phyloP scores from a whole-genome alignment of 23 tunicate species.

The Styela plicata region DNA sequence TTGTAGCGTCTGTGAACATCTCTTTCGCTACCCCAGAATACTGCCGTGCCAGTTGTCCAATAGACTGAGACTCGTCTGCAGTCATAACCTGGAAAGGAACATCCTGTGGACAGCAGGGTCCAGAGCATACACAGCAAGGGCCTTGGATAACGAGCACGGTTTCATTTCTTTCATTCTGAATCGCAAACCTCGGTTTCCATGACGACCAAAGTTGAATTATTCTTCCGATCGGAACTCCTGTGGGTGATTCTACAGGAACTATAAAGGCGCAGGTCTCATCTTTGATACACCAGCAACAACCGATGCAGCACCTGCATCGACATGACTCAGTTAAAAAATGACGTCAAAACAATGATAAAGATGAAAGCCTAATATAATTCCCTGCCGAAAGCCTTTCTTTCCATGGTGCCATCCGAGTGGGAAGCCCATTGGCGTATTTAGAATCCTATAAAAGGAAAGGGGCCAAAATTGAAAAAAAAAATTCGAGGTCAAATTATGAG shows the following conservation, averaged over 20 bases:
- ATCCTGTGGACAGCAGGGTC: conserved; percentile 88
- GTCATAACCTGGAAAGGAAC: conserved; percentile 65
- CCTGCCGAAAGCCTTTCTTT: too few species aligned
- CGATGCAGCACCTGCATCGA: conserved; percentile 63
- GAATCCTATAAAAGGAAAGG: too few species aligned
- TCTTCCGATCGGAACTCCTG: conserved; percentile 56
- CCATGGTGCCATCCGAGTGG: too few species aligned
- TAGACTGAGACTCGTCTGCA: conserved; percentile 21
- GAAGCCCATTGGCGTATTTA: too few species aligned
- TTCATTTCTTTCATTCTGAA: conserved; percentile 45
- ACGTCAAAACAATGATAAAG: too few species aligned
- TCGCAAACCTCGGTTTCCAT: conserved; percentile 66
- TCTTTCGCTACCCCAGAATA: conserved; percentile 70
- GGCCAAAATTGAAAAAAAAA: too few species aligned
- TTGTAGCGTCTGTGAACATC: conserved; percentile 81
- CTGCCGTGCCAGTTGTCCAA: conserved; percentile 69
- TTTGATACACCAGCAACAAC: conserved; percentile 90
- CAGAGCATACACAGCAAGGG: conserved; percentile 87
- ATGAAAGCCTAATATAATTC: too few species aligned
- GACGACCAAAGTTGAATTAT: conserved; percentile 69
- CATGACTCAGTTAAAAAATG: too few species aligned
- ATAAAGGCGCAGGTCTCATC: conserved; percentile 65
- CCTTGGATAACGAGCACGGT: conserved; percentile 70
- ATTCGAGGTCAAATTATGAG: too few species aligned
- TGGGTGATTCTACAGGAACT: conserved; percentile 62